phyloP scores from a whole-genome alignment of 2,888 invertebrate species.

The Unio pictorum region DNA sequence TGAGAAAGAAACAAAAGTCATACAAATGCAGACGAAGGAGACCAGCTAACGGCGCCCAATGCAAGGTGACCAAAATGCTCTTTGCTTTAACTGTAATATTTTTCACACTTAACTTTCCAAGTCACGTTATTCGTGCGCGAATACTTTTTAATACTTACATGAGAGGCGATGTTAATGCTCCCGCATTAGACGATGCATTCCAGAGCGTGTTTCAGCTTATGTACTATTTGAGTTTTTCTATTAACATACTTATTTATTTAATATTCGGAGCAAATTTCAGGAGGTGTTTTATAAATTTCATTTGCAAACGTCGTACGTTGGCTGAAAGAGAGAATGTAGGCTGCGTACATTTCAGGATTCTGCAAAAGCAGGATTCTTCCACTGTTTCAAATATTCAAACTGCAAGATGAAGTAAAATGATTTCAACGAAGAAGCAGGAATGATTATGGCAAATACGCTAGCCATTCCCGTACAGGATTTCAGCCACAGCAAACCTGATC shows the following conservation, averaged over 20 bases:
- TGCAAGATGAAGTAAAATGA: too few species aligned
- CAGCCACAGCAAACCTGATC: too few species aligned
- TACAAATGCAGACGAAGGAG: too few species aligned
- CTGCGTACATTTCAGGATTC: too few species aligned
- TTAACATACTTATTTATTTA: slow-evolving; percentile 49
- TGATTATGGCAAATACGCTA: too few species aligned
- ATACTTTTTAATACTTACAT: slow-evolving; percentile 25
- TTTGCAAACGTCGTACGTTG: background rate
- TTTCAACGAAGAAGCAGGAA: too few species aligned
- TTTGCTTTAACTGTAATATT: slow-evolving; percentile 54
- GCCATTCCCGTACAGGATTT: too few species aligned
- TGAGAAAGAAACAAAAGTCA: background rate
- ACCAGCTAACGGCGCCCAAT: too few species aligned
- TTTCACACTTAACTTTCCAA: slow-evolving; percentile 50
- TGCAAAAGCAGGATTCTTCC: too few species aligned
- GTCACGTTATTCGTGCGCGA: slow-evolving; percentile 46
- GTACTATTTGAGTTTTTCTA: slow-evolving; percentile 52
- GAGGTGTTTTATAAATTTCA: slow-evolving; percentile 36
- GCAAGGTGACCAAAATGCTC: slow-evolving; percentile 50
- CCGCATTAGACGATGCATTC: slow-evolving; percentile 19
- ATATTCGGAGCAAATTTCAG: slow-evolving; percentile 49
- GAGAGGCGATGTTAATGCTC: slow-evolving; percentile 11
- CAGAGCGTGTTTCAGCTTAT: slow-evolving; percentile 40
- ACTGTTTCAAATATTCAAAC: too few species aligned
- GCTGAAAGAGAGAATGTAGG: too few species aligned